Conservation (phyloP, 2,888 invertebrate genomes). For the Augiades crinisus region DNA sequence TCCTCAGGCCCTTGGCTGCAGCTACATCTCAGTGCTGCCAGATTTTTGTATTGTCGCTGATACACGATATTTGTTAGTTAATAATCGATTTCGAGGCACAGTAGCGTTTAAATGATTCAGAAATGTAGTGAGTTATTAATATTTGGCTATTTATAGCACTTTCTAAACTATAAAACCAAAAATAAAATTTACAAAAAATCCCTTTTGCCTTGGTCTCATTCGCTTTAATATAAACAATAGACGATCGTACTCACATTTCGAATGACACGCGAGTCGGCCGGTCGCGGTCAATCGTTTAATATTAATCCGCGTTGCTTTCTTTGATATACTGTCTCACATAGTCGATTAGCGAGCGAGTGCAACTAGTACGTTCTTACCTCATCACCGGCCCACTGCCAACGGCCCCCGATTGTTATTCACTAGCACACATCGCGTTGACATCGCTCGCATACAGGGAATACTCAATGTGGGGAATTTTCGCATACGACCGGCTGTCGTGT, state of each 20-base stretch:
- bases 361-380: conserved; percentile 34
- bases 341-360: conserved; percentile 21
- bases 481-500: conserved; percentile 42
- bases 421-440: conserved; percentile 56
- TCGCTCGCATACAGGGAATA: conserved; percentile 65
- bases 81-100: too few species aligned
- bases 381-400: conserved; percentile 62
- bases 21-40: too few species aligned
- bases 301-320: conserved; percentile 21
- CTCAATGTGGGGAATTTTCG: conserved; percentile 73
- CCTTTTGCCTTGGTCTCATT: too few species aligned
- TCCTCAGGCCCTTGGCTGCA: too few species aligned
- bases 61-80: too few species aligned
- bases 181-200: too few species aligned
- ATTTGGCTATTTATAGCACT: too few species aligned
- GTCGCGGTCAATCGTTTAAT: conserved; percentile 15
- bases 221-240: too few species aligned
- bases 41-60: too few species aligned
- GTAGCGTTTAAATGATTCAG: too few species aligned
- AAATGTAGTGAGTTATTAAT: too few species aligned
- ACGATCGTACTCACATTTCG: not conserved
- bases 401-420: conserved; percentile 70
- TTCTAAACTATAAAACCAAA: too few species aligned
- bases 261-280: conserved; percentile 14
- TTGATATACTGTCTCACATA: conserved; percentile 26